A percentile compares a stretch with the other conserved stretches of the same genome.
phyloP scores from a whole-genome alignment of 2,888 invertebrate species.

The Leptinotarsa tumamoca region DNA sequence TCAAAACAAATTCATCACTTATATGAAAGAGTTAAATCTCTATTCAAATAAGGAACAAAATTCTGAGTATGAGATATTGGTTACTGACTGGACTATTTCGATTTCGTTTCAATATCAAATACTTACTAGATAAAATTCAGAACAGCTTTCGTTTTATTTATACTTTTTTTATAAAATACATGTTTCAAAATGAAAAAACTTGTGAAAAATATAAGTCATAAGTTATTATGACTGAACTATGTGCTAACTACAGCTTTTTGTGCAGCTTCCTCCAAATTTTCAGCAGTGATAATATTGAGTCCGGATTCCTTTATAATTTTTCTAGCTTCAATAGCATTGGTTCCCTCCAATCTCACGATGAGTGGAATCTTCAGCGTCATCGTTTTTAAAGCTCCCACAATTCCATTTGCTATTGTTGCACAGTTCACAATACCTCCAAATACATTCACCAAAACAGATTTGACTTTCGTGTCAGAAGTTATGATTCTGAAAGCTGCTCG shows the following conservation, averaged over 20 bases:
- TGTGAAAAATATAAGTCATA: too few relatives aligned
- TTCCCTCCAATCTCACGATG: conserved; percentile 95
- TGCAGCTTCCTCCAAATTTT: conserved; percentile 93
- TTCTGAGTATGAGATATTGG: too few relatives aligned
- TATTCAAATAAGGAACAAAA: too few relatives aligned
- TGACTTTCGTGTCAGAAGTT: conserved; percentile 88
- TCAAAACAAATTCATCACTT: too few relatives aligned
- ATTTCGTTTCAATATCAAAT: too few relatives aligned
- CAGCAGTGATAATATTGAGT: conserved; percentile 84
- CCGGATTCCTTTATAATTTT: conserved; percentile 86
- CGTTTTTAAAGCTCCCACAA: conserved; percentile 87
- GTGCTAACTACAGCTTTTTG: conserved; percentile 77
- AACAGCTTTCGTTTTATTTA: too few relatives aligned
- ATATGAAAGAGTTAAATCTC: too few relatives aligned
- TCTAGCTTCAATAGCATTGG: conserved; percentile 88
- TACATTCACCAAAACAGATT: conserved; percentile 96
- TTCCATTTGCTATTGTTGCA: conserved; percentile 95
- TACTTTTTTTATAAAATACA: too few relatives aligned
- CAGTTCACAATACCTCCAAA: conserved; percentile 99
- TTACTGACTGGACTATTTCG: too few relatives aligned
- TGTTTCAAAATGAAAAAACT: too few relatives aligned
- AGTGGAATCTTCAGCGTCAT: conserved; percentile 87
- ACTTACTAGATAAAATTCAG: too few relatives aligned
- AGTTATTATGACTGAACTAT: too few relatives aligned
- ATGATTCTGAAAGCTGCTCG: conserved; percentile 92